A percentile compares a stretch with the other conserved stretches of the same genome.
phyloP scores from a whole-genome alignment of 2,888 invertebrate species.

The Sipha maydis region DNA sequence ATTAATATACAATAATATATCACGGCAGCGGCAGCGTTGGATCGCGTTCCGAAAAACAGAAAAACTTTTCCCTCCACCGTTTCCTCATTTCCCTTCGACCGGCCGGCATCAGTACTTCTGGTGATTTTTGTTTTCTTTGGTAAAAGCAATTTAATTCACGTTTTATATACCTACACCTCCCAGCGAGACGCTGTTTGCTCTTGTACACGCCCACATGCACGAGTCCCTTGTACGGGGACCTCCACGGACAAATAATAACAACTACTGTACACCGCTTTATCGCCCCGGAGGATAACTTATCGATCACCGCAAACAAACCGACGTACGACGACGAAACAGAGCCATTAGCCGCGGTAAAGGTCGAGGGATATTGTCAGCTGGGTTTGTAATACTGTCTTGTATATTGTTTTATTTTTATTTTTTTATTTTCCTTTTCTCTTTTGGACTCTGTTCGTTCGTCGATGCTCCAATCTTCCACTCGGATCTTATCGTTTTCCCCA shows the following conservation, averaged over 20 bases:
- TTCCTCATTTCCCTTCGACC: no score
- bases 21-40: no score
- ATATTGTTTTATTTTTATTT: background rate
- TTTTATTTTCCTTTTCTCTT: background rate
- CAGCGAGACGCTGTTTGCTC: background rate
- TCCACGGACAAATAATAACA: background rate
- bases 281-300: background rate
- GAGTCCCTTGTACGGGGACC: no score
- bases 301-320: background rate
- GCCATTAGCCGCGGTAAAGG: constrained; percentile 30
- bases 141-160: constrained; percentile 40
- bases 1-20: no score
- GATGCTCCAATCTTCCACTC: background rate
- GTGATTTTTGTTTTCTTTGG: constrained; percentile 36
- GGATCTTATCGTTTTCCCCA: background rate
- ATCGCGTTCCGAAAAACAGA: background rate
- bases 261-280: background rate
- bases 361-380: constrained; percentile 36
- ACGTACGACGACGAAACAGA: constrained; percentile 3
- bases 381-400: constrained; percentile 12
- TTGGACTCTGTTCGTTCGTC: background rate
- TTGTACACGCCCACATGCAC: background rate
- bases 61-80: background rate
- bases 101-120: background rate
- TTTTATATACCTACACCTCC: constrained; percentile 3